Base-by-base conservation (phyloP, 2,888 invertebrate genomes). In the Argynnis bischoffii region DNA sequence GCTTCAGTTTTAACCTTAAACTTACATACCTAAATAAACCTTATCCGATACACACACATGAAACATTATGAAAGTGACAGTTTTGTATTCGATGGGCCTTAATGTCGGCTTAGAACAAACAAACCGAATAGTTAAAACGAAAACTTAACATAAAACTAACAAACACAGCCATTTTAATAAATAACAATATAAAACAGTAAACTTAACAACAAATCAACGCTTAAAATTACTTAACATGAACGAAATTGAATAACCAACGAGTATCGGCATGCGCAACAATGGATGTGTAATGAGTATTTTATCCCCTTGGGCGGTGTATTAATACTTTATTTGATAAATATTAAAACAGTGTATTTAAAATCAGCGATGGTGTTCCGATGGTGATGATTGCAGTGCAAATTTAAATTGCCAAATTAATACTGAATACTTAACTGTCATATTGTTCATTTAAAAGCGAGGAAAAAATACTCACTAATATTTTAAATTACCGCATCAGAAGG, bases 131-230 rank as follows among this genome's bases (percentile, higher is more conserved):
- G 84, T 88, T 88, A 85, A 90, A 92, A 92, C 89, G 84, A 88
- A 92, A 92, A 92, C 91, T 92, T 89, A 92, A 92, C 91, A 90
- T 91, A 91, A 92, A 92, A 92, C 85, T 91, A 92, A 91, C 92
- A 91, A 90, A 92, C 92, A 91, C 92, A 92, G 92, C 92, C 92
- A 84, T 81, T 75, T 79, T 73, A 76, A 81, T 78, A 73, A 76
- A 77, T 81, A 89, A 87, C 84, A 84, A 81, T 86, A 86, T 86
- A 85, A 86, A 70, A 88, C 68, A 71, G 53, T 66, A 76, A 90
- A 90, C 88, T 84, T 89, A 92, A 92, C 92, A 82, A 82, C 76
- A 92, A 92, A 76, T 90, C 87, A 92, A 92, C 83, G 71, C 90
- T 88, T 92, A 91, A 71, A 89, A 86, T 75, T 82, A 89, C 63